Percentiles rank a stretch among this genome's conserved stretches.
Conservation (phyloP, 2,113 vertebrate species). For the Pomatostomus ruficeps region DNA sequence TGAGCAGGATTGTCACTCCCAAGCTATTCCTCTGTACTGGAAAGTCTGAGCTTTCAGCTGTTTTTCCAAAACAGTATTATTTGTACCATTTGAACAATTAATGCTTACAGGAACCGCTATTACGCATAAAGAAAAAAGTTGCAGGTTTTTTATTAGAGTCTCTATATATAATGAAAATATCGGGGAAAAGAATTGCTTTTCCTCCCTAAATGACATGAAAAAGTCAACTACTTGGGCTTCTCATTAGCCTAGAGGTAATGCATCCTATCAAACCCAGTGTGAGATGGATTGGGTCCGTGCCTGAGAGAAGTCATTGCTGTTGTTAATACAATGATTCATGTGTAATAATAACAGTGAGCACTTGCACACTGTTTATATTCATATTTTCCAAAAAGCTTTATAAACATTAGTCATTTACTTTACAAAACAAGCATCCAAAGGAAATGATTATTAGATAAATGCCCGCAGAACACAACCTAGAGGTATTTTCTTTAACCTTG, state of each 20-base stretch:
- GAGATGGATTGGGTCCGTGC: background rate
- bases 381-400: background rate
- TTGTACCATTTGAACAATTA: background rate
- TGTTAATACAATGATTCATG: background rate
- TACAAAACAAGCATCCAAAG: background rate
- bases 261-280: background rate
- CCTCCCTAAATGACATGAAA: background rate
- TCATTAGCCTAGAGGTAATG: background rate
- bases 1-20: background rate
- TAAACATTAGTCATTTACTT: background rate
- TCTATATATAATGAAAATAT: background rate
- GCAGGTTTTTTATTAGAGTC: background rate
- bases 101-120: background rate
- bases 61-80: background rate
- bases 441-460: background rate
- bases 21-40: background rate
- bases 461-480: background rate
- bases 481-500: background rate
- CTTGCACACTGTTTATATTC: background rate
- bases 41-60: background rate
- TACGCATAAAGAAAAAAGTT: background rate
- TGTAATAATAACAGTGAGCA: background rate
- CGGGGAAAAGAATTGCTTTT: background rate
- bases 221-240: background rate
- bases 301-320: background rate